Evolutionary conservation across 2,888 invertebrate species (phyloP), one percentile per base, ranked within the genome.

Genomic region (Lordiphosa andalusiaca): DNA sequence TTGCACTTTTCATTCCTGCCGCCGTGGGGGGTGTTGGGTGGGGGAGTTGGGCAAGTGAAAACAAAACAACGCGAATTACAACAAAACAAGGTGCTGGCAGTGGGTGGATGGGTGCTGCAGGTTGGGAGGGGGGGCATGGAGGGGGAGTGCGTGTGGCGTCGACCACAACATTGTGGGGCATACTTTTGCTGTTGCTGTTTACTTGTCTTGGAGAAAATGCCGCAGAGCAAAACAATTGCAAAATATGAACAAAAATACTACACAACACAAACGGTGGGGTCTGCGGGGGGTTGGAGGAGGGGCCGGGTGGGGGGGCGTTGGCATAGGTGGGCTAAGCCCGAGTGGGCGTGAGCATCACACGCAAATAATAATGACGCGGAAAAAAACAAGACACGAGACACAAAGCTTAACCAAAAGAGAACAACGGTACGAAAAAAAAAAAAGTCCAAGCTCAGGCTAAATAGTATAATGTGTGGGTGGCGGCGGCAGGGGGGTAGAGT

Each of bases 161-260:
- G 62, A 66, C 75, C 74, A 53, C 74, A 74, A 67, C 78, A 74
- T 67, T 68, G 72, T 67, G 72, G 64, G 57, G 53, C 49, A 56
- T 33, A 41, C 56, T 41, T 36, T 56, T 63, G 21, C 50, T 48
- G 46, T 55, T 68, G 49, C 62, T 72, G 55, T 67, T 74, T 62
- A 68, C 63, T 62, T 74, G 78, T 82, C 77, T 77, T 82, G 63
- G 67, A 69, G 76, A 80, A 82, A 71, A 72, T 70, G 64, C 69
- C 64, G 67, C 76, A 81, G 69, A 71, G 58, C 66, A 81, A 84
- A 78, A 70, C 75, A 82, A 75, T 77, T 78, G 81, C 77, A 82
- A 82, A 75, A 78, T 77, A 77, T 73, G 72, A 73, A 72, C 75
- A 66, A 73, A 73, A 69, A 51, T 53, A 75, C 53, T 53, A 75